phyloP scores from a whole-genome alignment of 2,797 vertebrate species.

The Oceanodroma leucorhoa region DNA sequence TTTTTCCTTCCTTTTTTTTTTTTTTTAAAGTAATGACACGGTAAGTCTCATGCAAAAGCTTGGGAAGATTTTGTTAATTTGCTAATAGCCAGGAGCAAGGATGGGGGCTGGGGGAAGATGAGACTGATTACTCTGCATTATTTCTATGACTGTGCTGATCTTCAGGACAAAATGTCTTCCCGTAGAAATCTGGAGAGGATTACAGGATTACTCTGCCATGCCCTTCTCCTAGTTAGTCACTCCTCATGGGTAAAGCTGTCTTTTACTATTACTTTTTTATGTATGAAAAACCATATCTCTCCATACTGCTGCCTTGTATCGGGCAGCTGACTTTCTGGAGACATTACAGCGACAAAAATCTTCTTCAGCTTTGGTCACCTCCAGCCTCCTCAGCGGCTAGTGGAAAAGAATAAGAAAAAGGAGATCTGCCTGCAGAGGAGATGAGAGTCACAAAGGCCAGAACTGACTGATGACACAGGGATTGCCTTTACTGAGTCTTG shows the following conservation, averaged over 20 bases:
- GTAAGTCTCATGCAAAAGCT: conserved; percentile 53
- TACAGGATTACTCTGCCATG: conserved; percentile 48
- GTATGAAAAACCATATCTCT: background rate
- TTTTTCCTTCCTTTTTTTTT: background rate
- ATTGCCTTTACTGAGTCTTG: background rate
- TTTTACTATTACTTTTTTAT: background rate
- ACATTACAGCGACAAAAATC: background rate
- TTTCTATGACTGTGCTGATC: conserved; percentile 70
- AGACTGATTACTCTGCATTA: conserved; percentile 66
- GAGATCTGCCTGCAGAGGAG: background rate
- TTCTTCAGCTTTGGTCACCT: background rate
- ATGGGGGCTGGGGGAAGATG: conserved; percentile 48
- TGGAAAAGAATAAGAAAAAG: background rate
- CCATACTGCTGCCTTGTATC: background rate
- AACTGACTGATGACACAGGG: background rate
- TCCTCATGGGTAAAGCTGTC: background rate
- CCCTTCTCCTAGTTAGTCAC: conserved; percentile 46
- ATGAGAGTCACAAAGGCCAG: background rate
- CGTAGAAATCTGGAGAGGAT: conserved; percentile 48
- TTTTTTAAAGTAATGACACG: background rate
- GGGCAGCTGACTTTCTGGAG: background rate
- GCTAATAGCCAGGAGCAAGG: conserved; percentile 47
- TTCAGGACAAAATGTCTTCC: conserved; percentile 72
- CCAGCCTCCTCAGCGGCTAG: background rate
- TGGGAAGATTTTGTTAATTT: conserved; percentile 67